Percentiles rank a stretch among this genome's conserved stretches.
Evolutionary conservation across 2,113 vertebrate species (phyloP).

Genomic region (Brachypteracias leptosomus): DNA sequence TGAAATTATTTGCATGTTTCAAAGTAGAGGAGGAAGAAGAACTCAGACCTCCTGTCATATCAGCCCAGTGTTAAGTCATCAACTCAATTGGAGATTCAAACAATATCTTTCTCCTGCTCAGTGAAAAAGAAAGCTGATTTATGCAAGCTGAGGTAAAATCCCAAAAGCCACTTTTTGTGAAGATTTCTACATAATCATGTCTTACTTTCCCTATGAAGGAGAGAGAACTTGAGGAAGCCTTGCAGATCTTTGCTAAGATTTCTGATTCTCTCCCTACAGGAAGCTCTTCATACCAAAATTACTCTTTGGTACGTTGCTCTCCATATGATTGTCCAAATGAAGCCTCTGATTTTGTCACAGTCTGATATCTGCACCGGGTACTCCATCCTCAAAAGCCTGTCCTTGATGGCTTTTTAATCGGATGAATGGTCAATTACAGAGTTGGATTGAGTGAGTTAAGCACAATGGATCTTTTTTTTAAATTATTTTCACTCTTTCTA

Average conservation of each 20-base stretch:
- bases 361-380: neutral
- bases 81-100: neutral
- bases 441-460: neutral
- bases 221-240: neutral
- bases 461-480: neutral
- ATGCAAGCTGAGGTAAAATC: neutral
- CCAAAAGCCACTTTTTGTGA: neutral
- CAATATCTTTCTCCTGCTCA: neutral
- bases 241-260: neutral
- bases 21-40: neutral
- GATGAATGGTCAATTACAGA: conserved; percentile 17
- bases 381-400: neutral
- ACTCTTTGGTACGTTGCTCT: neutral
- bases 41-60: neutral
- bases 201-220: neutral
- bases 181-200: neutral
- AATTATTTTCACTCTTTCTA: neutral
- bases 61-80: neutral
- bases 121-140: neutral
- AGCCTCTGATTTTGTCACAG: neutral
- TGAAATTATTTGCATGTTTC: neutral
- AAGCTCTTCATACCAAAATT: neutral
- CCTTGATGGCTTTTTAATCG: conserved; percentile 15
- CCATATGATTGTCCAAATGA: neutral
- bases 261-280: neutral